Conservation (phyloP, 2,113 vertebrate species). For the Mirounga angustirostris region DNA sequence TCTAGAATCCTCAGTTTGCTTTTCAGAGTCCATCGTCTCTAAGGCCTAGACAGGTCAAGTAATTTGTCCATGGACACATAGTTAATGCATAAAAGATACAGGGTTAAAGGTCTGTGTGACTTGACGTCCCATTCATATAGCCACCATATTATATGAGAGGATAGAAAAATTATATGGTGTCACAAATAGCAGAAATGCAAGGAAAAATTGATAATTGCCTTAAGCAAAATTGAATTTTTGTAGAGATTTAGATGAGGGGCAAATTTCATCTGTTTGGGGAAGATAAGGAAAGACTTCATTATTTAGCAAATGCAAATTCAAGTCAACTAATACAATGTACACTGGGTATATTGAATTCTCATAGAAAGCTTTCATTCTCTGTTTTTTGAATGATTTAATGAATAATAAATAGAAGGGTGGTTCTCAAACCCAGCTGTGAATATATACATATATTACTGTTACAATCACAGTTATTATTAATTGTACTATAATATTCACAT, state of each 20-base stretch:
- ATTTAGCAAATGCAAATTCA: conserved; percentile 69
- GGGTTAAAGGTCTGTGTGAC: background rate
- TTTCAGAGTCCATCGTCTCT: no score
- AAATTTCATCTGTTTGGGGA: conserved; percentile 46
- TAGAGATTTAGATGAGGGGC: background rate
- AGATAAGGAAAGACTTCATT: conserved; percentile 43
- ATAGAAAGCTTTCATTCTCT: conserved; percentile 24
- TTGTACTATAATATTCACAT: conserved; percentile 38
- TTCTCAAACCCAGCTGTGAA: conserved; percentile 53
- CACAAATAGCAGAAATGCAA: conserved; percentile 22
- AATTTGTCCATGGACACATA: background rate
- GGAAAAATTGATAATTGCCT: background rate
- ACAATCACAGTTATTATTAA: conserved; percentile 36
- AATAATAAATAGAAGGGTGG: conserved; percentile 48
- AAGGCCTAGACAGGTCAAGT: background rate
- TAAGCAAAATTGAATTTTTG: conserved; percentile 35
- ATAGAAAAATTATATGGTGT: background rate
- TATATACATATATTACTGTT: conserved; percentile 2
- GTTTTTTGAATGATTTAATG: conserved; percentile 47
- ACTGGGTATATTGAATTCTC: conserved; percentile 1
- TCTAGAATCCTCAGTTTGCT: no score
- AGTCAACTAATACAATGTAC: conserved; percentile 34
- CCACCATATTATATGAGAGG: background rate
- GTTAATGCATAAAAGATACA: background rate
- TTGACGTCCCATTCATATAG: background rate